Evolutionary conservation across 2,113 vertebrate species (phyloP), one percentile per base, ranked within the genome.

Genomic region (Penelope pileata): DNA sequence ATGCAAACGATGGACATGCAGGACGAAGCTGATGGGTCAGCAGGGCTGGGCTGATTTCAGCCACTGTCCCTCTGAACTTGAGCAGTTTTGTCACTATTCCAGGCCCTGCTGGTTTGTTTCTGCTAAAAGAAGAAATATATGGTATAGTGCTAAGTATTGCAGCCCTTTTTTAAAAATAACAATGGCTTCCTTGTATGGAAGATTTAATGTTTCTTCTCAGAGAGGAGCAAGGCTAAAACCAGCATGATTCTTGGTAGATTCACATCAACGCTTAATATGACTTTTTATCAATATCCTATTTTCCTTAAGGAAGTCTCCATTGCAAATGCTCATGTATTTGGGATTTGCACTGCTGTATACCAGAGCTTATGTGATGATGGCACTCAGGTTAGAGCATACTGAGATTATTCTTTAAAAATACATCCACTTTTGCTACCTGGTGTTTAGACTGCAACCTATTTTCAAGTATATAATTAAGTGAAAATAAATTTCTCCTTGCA

Each of bases 21-120:
- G 94, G 85, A 64, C 34, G 72, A 73, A 72, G 90, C 86, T 88
- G 91, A 66, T 90, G 83, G 19, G 81, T 16, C 88, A 53, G 76
- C 59, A 74, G 45, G 11, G 1, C 29, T 14, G 13, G 1, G 2
- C 29, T 47, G 91, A 86, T 83, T 66, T 38, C 9, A 1, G 43
- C 24, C 6, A 4, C 59, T 70, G 76, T 45, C 68, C 73, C 72
- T 62, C 29, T n/a, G 8, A 69, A 62, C 72, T 42, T 47, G 47
- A 0, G 0, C 32, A 54, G 67, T 30, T 74, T 74, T 83, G 68
- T 30, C 51, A 4, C 34, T 45, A 1, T 48, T 68, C 22, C 51
- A 60, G 60, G 16, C 56, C 79, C 78, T 1, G 0, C 9, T 40
- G 53, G 13, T 22, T 19, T 83, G 30, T 24, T 93, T 63, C 43